Base-by-base conservation (phyloP, 2,797 vertebrate species). In the Allobates femoralis region DNA sequence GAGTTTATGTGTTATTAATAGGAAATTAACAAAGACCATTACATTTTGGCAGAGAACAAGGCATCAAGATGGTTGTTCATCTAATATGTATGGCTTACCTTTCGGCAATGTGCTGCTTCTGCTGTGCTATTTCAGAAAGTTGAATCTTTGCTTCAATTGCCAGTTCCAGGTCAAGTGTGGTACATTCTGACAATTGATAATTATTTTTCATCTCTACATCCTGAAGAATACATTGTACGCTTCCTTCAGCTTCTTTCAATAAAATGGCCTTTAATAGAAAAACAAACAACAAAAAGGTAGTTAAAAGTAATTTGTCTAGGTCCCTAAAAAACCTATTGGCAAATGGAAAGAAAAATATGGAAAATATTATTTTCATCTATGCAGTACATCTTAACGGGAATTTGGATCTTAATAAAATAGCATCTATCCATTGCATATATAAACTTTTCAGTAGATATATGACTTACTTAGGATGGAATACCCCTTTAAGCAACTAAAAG, bases 131-230 rank as follows among this genome's bases (percentile, higher is more conserved):
- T 28, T 90, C 92, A 69, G 95, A 94, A 90, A 96, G 93, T 14
- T 97, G 94, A 88, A 99, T 95, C 89, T 90, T 95, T 58, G 91
- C 93, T 89, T 96, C 95, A 89, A 94, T 91, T 18, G 92, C 84
- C 50, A 93, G 79, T 91, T 99, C 97, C 87, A 97, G 77, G 51
- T 96, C 96, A 21, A 95, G 93, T 26, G 89, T 91, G 12, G 90
- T 90, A 85, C 89, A 94, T 4, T 0, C 46, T 41, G 85, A 75
- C 15, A 90, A 89, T 88, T 84, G 90, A 81, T 30, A 88, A 74
- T 50, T 74, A 23, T 87, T 89, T 55, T 83, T 87, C 3, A 50
- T 86, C 71, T 92, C 89, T 62, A 92, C 58, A 62, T 89, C 90
- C 14, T 90, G 86, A 74, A 96, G 80, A 81, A 96, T 91, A 34